Evolutionary conservation across 1,140 invertebrate species (phyloP).

Genomic region (Ceratoteleas bidentatus): DNA sequence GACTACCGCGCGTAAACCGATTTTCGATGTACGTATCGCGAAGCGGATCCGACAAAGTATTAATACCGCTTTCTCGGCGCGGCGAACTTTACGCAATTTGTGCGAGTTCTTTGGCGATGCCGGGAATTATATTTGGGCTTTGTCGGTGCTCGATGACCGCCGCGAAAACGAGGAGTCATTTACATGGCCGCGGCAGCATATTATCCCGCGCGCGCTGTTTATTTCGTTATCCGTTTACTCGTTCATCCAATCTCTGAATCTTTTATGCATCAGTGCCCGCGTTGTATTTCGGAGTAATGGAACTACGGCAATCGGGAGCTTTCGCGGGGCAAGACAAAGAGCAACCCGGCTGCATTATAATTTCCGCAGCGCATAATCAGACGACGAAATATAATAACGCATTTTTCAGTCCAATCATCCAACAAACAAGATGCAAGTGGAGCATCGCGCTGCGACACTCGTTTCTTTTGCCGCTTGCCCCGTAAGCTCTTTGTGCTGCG

Average conservation of each 20-base stretch:
- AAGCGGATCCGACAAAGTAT: slow-evolving; percentile 20
- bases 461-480: slow-evolving; percentile 3
- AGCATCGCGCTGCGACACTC: slow-evolving; percentile 15
- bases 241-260: slow-evolving; percentile 32
- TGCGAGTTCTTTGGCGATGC: slow-evolving; percentile 29
- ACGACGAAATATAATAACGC: slow-evolving; percentile 28
- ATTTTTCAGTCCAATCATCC: slow-evolving; percentile 42
- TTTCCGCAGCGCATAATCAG: slow-evolving; percentile 25
- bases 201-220: slow-evolving; percentile 20
- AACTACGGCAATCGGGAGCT: slow-evolving; percentile 17
- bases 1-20: slow-evolving; percentile 33
- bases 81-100: slow-evolving; percentile 31
- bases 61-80: slow-evolving; percentile 18
- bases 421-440: slow-evolving; percentile 34
- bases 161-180: slow-evolving; percentile 22
- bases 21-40: slow-evolving; percentile 31
- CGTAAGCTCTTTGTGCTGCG: slow-evolving; percentile 13
- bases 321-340: slow-evolving; percentile 16
- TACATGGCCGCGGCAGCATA: slow-evolving; percentile 12
- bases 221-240: slow-evolving; percentile 27
- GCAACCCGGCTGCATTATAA: slow-evolving; percentile 8
- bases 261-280: slow-evolving; percentile 30
- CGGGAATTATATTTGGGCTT: slow-evolving; percentile 26
- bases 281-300: slow-evolving; percentile 18
- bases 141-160: slow-evolving; percentile 13